Evolutionary conservation across 1,140 invertebrate species (phyloP).

Genomic region (Zaprionus capensis): DNA sequence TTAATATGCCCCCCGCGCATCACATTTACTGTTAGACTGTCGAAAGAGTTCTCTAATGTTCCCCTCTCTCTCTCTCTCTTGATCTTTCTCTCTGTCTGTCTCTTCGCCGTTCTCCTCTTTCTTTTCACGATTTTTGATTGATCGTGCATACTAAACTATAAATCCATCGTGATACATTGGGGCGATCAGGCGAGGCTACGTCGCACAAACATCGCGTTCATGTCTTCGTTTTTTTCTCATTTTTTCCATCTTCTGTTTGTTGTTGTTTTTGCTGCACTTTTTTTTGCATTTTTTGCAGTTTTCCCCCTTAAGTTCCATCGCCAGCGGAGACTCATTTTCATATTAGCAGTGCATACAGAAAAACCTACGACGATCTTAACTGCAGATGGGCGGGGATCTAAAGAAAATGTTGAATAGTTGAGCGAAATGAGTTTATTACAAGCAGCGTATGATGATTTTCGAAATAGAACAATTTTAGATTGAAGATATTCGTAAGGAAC

Average conservation of each 20-base stretch:
- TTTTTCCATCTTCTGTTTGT: not conserved
- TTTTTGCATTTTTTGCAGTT: slow-evolving; percentile 36
- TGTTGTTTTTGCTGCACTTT: slow-evolving; percentile 9
- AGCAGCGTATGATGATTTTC: not conserved
- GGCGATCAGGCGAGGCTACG: slow-evolving; percentile 82
- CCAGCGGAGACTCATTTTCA: slow-evolving; percentile 58
- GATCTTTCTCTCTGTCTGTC: slow-evolving; percentile 34
- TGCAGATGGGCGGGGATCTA: slow-evolving; percentile 1
- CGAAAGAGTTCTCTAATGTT: slow-evolving; percentile 49
- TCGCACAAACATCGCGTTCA: slow-evolving; percentile 40
- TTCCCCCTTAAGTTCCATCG: slow-evolving; percentile 33
- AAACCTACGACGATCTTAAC: slow-evolving; percentile 13
- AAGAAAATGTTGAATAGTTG: not conserved
- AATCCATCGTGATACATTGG: slow-evolving; percentile 84
- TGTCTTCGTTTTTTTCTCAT: slow-evolving; percentile 36
- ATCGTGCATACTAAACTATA: slow-evolving; percentile 85
- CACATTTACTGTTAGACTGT: slow-evolving; percentile 69
- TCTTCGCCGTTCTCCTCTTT: slow-evolving; percentile 36
- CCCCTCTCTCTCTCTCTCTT: slow-evolving; percentile 19
- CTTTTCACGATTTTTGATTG: slow-evolving; percentile 84
- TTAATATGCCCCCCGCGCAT: slow-evolving; percentile 68
- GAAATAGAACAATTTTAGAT: not conserved
- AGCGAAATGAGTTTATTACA: not conserved
- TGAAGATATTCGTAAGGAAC: not conserved
- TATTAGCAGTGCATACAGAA: slow-evolving; percentile 71